A percentile compares a stretch with the other conserved stretches of the same genome.
These are phyloP conservation scores for Heliconius ethilla DNA, from an alignment of 2,888 invertebrate species.

Conservation along the genomic window DNA sequence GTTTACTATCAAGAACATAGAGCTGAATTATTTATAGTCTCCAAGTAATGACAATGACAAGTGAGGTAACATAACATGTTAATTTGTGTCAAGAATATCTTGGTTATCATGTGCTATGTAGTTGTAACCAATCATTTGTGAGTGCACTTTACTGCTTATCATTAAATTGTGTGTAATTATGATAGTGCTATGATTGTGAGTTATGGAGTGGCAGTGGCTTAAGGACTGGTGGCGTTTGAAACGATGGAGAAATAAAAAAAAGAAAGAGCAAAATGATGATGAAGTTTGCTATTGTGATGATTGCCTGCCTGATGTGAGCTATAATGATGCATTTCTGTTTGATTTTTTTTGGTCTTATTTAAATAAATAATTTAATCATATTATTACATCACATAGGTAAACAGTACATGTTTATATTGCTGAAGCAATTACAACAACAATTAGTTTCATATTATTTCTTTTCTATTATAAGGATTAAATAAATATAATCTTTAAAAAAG, in stretches of 20 bases:
- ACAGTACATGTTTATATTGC: not conserved
- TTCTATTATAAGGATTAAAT: not conserved
- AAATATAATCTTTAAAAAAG: not conserved
- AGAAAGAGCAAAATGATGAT: constrained; percentile 79
- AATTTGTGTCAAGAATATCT: constrained; percentile 77
- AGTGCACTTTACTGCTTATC: constrained; percentile 62
- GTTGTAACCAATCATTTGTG: constrained; percentile 66
- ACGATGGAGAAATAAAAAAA: constrained; percentile 84
- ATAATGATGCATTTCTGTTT: constrained; percentile 17
- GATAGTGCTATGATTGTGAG: constrained; percentile 56
- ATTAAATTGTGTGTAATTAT: constrained; percentile 58
- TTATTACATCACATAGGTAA: constrained; percentile 32
- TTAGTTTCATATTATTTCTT: not conserved
- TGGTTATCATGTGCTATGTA: constrained; percentile 65
- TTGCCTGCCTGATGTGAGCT: constrained; percentile 83
- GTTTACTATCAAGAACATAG: constrained; percentile 47
- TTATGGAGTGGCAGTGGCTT: constrained; percentile 90
- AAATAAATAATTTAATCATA: constrained; percentile 20
- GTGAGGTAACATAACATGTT: constrained; percentile 69
- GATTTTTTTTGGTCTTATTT: not conserved
- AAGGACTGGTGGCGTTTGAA: constrained; percentile 92
- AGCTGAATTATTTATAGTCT: constrained; percentile 61
- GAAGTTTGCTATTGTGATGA: constrained; percentile 90
- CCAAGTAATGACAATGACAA: constrained; percentile 63
- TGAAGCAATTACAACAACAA: not conserved